A percentile compares a stretch with the other conserved stretches of the same genome.
Conservation (phyloP, 2,888 invertebrate species). For the Agriopis marginaria region DNA sequence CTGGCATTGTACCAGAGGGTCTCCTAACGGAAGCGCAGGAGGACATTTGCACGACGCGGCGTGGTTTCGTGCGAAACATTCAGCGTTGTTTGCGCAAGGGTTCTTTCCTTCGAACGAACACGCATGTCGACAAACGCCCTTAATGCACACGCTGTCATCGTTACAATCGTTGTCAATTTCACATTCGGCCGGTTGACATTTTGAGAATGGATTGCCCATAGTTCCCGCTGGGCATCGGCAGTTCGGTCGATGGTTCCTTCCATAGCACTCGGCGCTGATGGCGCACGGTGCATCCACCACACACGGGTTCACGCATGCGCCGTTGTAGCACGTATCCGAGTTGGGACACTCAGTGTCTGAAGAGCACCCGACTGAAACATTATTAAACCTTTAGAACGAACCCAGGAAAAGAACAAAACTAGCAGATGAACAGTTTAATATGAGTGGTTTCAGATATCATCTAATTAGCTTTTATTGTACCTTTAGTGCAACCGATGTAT, state of each 20-base stretch:
- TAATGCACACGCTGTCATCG: slow-evolving; percentile 89
- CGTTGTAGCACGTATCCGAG: slow-evolving; percentile 93
- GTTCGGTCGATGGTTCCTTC: slow-evolving; percentile 91
- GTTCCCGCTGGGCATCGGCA: slow-evolving; percentile 93
- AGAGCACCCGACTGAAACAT: slow-evolving; percentile 91
- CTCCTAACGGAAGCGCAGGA: slow-evolving; percentile 91
- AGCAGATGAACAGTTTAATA: background rate
- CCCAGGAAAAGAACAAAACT: background rate
- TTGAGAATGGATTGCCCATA: slow-evolving; percentile 92
- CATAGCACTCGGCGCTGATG: slow-evolving; percentile 93
- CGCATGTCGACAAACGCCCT: slow-evolving; percentile 92
- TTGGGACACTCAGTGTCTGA: slow-evolving; percentile 93
- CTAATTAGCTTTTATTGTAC: slow-evolving; percentile 62
- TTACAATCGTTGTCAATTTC: slow-evolving; percentile 93
- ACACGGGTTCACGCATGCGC: slow-evolving; percentile 93
- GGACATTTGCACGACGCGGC: slow-evolving; percentile 94
- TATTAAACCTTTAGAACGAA: background rate
- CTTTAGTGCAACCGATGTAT: slow-evolving; percentile 92
- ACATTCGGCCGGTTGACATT: slow-evolving; percentile 93
- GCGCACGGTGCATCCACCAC: slow-evolving; percentile 93
- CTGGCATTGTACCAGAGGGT: slow-evolving; percentile 92
- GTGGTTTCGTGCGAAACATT: slow-evolving; percentile 93
- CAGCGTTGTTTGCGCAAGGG: slow-evolving; percentile 94
- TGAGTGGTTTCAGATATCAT: background rate
- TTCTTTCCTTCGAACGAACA: slow-evolving; percentile 88